Percentiles rank a stretch among this genome's conserved stretches.
phyloP scores from a whole-genome alignment of 2,113 vertebrate species.

The Phodopus roborovskii region DNA sequence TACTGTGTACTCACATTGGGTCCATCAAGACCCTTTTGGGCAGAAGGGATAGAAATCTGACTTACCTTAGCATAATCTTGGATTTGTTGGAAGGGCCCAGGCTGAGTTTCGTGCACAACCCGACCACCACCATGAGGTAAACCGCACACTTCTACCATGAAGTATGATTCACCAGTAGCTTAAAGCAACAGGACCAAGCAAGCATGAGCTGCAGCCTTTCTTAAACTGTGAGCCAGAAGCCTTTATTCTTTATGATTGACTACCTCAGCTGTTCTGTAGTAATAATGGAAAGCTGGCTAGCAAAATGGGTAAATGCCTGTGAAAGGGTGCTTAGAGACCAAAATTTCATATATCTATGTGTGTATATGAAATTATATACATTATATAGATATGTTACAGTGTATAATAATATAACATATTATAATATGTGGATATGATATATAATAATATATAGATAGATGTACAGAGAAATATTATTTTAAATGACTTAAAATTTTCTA shows the following conservation, averaged over 20 bases:
- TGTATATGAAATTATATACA: too few relatives aligned
- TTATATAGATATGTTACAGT: too few relatives aligned
- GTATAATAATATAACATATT: too few relatives aligned
- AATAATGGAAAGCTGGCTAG: neutral
- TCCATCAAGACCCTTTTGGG: neutral
- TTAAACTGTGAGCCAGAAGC: neutral
- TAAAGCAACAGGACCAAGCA: neutral
- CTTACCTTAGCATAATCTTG: neutral
- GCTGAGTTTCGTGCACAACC: neutral
- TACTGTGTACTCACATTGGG: neutral
- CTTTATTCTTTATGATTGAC: too few relatives aligned
- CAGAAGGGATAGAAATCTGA: neutral
- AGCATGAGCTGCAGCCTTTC: neutral
- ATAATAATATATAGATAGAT: too few relatives aligned
- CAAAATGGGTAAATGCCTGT: neutral
- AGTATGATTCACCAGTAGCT: neutral
- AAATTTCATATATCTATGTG: too few relatives aligned
- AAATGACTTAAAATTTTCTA: neutral
- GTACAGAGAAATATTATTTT: neutral
- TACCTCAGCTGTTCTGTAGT: neutral
- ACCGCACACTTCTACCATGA: neutral
- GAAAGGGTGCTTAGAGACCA: neutral
- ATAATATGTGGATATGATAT: too few relatives aligned
- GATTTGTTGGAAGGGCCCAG: neutral
- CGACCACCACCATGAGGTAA: neutral